These are phyloP conservation scores for Cryptomyrus ogoouensis DNA, from an alignment of 2,113 vertebrate species.

Conservation along the genomic window DNA sequence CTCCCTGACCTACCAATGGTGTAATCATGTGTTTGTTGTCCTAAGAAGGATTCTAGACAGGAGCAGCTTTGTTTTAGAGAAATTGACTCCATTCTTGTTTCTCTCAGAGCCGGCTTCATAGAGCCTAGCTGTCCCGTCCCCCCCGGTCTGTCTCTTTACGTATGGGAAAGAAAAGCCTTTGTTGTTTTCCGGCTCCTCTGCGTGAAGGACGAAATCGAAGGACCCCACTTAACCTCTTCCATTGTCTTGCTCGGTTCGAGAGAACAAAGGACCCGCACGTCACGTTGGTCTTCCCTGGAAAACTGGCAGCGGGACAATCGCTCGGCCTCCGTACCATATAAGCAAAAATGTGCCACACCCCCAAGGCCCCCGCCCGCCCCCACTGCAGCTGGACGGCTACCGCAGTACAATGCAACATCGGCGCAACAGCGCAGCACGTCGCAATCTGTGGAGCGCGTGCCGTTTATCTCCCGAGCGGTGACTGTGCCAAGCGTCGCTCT, in stretches of 20 bases:
- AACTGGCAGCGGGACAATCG: not conserved
- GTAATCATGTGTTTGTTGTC: not conserved
- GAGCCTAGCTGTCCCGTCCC: not conserved
- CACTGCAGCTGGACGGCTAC: not conserved
- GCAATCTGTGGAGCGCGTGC: not conserved
- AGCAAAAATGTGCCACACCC: not conserved
- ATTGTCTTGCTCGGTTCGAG: not conserved
- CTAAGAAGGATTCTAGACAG: not conserved
- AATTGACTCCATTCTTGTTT: not conserved
- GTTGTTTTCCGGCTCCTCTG: not conserved
- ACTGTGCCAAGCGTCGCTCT: not conserved
- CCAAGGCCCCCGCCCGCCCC: too few relatives aligned
- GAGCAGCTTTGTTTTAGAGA: not conserved
- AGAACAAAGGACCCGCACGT: not conserved
- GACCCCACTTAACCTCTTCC: not conserved
- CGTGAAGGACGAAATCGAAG: not conserved
- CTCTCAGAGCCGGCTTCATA: not conserved
- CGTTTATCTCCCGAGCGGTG: not conserved
- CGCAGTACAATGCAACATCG: not conserved
- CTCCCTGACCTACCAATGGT: not conserved
- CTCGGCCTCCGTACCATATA: not conserved
- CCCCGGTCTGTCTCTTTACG: not conserved
- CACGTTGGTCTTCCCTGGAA: constrained; percentile 1
- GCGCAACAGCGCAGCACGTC: not conserved
- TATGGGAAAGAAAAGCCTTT: constrained; percentile 1